A percentile compares a stretch with the other conserved stretches of the same genome.
Evolutionary conservation across 2,113 vertebrate genomes (phyloP).

Genomic region (Spilogale gracilis): DNA sequence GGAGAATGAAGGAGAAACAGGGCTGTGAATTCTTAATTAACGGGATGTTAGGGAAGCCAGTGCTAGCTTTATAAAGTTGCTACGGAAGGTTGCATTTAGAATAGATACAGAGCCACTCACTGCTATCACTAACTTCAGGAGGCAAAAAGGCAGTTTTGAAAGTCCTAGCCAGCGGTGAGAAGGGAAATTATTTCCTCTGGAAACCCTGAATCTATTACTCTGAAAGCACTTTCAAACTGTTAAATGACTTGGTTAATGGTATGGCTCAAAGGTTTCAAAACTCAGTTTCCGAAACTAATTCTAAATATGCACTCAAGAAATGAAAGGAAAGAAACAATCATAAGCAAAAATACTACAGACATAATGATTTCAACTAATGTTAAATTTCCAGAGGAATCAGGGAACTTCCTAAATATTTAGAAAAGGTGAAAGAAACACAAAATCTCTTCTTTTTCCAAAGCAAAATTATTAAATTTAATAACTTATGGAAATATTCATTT

Average conservation of each 20-base stretch:
- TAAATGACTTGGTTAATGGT: slow-evolving; percentile 65
- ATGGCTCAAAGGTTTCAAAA: slow-evolving; percentile 45
- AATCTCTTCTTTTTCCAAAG: not conserved
- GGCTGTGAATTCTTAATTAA: slow-evolving; percentile 70
- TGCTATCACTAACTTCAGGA: slow-evolving; percentile 18
- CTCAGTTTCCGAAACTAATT: slow-evolving; percentile 58
- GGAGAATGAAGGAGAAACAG: slow-evolving; percentile 39
- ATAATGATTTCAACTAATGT: not conserved
- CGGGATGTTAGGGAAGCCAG: not conserved
- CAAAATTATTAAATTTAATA: not conserved
- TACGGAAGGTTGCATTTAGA: not conserved
- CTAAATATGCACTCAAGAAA: slow-evolving; percentile 57
- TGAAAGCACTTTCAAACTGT: slow-evolving; percentile 57
- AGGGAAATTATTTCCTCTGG: slow-evolving; percentile 49
- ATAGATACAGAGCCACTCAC: not conserved
- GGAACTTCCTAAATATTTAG: not conserved
- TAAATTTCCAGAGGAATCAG: not conserved
- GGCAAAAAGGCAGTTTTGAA: slow-evolving; percentile 35
- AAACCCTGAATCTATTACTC: slow-evolving; percentile 24
- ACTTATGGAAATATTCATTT: slow-evolving; percentile 10
- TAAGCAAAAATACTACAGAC: not conserved
- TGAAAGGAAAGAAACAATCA: slow-evolving; percentile 10
- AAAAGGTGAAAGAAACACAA: not conserved
- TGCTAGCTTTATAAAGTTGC: not conserved
- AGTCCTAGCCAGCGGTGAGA: slow-evolving; percentile 17